phyloP scores from a whole-genome alignment of 2,888 invertebrate species.

The Drosophila flavopinicola region DNA sequence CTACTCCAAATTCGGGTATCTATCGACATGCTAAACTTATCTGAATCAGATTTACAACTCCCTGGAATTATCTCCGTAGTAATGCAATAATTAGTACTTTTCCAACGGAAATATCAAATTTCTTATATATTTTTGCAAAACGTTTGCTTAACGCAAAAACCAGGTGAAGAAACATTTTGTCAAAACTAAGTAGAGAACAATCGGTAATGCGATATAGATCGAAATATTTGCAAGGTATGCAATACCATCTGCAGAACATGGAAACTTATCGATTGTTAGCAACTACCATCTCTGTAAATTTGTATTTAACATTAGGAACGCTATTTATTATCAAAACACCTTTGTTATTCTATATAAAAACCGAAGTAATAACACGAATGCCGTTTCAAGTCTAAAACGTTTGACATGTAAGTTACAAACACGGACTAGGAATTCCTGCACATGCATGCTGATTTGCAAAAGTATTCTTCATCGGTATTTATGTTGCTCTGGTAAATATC shows the following conservation, averaged over 20 bases:
- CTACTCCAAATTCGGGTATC: too few relatives aligned
- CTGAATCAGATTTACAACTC: too few relatives aligned
- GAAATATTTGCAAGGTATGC: neutral
- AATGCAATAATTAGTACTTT: too few relatives aligned
- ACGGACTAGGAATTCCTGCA: neutral
- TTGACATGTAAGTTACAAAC: slow-evolving; percentile 41
- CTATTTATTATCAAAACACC: slow-evolving; percentile 59
- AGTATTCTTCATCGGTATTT: slow-evolving; percentile 19
- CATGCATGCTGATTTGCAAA: neutral
- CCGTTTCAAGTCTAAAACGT: slow-evolving; percentile 17
- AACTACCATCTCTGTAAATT: slow-evolving; percentile 50
- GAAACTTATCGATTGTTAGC: slow-evolving; percentile 37
- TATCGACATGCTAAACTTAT: too few relatives aligned
- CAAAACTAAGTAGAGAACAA: neutral
- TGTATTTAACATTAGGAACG: slow-evolving; percentile 55
- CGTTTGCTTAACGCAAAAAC: too few relatives aligned
- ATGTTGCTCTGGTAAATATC: slow-evolving; percentile 16
- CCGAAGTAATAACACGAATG: slow-evolving; percentile 13
- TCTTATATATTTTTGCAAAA: too few relatives aligned
- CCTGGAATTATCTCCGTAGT: too few relatives aligned
- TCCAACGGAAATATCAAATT: too few relatives aligned
- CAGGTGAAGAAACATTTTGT: neutral
- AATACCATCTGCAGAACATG: neutral
- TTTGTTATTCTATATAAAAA: slow-evolving; percentile 28
- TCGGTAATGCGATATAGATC: slow-evolving; percentile 3